phyloP scores from a whole-genome alignment of 2,113 vertebrate genomes.

The Formicarius rufipectus region DNA sequence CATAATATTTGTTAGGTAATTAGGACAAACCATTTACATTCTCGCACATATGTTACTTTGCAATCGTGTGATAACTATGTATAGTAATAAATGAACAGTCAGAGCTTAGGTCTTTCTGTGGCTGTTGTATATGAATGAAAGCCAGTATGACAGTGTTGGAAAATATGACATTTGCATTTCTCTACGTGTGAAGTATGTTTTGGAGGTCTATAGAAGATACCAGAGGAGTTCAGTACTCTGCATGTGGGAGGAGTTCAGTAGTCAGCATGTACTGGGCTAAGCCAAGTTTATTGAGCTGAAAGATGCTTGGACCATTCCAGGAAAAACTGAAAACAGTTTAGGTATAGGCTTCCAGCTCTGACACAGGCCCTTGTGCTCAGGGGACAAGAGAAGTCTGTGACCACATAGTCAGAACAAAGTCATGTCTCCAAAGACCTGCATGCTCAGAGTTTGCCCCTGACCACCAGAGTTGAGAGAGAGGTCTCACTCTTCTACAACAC shows the following conservation, averaged over 20 bases:
- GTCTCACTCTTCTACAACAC: not conserved
- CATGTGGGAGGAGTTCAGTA: not conserved
- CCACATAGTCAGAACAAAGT: not conserved
- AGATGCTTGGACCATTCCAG: not conserved
- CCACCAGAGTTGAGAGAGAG: not conserved
- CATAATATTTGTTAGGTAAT: not conserved
- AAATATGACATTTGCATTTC: not conserved
- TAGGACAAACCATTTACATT: not conserved
- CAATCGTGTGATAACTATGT: not conserved
- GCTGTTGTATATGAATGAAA: not conserved
- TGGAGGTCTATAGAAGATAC: not conserved
- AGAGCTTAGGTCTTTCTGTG: not conserved
- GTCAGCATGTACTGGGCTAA: not conserved
- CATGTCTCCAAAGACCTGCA: not conserved
- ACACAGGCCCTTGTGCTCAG: fast-evolving
- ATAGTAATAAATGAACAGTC: not conserved
- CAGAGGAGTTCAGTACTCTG: not conserved
- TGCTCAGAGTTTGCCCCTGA: not conserved
- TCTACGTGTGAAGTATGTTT: not conserved
- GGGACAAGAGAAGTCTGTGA: fast-evolving
- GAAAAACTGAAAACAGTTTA: not conserved
- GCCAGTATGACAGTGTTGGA: not conserved
- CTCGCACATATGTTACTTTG: not conserved
- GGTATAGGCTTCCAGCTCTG: not conserved
- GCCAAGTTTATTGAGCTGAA: not conserved